phyloP scores from a whole-genome alignment of 2,888 invertebrate species.

The Drosophila diplacantha region DNA sequence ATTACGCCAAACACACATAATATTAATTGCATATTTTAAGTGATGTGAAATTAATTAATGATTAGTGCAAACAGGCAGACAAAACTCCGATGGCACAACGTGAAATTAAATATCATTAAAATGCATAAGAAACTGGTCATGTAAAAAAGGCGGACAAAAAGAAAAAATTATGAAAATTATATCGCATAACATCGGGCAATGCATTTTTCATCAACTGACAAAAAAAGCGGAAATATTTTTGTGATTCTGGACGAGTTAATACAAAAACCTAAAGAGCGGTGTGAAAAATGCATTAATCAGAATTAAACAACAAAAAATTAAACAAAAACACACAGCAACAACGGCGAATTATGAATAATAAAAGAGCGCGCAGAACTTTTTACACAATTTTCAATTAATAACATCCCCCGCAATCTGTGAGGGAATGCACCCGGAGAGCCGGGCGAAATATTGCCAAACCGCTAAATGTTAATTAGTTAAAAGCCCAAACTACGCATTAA shows the following conservation, averaged over 20 bases:
- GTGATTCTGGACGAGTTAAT: slow-evolving; percentile 65
- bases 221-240: slow-evolving; percentile 54
- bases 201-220: slow-evolving; percentile 67
- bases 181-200: slow-evolving; percentile 57
- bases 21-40: slow-evolving; percentile 68
- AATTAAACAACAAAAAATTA: slow-evolving; percentile 38
- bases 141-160: slow-evolving; percentile 38
- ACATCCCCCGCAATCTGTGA: slow-evolving; percentile 35
- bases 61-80: slow-evolving; percentile 61
- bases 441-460: slow-evolving; percentile 60
- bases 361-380: slow-evolving; percentile 52
- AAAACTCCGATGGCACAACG: slow-evolving; percentile 44
- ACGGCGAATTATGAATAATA: slow-evolving; percentile 61
- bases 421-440: slow-evolving; percentile 16
- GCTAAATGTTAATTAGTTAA: slow-evolving; percentile 76
- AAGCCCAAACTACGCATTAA: slow-evolving; percentile 62
- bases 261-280: slow-evolving; percentile 54
- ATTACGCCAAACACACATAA: slow-evolving; percentile 45
- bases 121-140: slow-evolving; percentile 47
- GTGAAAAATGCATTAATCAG: slow-evolving; percentile 68
- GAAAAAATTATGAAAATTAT: slow-evolving; percentile 30
- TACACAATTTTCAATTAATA: slow-evolving; percentile 68
- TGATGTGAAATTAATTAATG: slow-evolving; percentile 69
- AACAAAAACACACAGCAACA: slow-evolving; percentile 39
- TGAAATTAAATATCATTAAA: slow-evolving; percentile 65